Percentiles rank a stretch among this genome's conserved stretches.
phyloP scores from a whole-genome alignment of 2,888 invertebrate genomes.

The Euproctis similis region DNA sequence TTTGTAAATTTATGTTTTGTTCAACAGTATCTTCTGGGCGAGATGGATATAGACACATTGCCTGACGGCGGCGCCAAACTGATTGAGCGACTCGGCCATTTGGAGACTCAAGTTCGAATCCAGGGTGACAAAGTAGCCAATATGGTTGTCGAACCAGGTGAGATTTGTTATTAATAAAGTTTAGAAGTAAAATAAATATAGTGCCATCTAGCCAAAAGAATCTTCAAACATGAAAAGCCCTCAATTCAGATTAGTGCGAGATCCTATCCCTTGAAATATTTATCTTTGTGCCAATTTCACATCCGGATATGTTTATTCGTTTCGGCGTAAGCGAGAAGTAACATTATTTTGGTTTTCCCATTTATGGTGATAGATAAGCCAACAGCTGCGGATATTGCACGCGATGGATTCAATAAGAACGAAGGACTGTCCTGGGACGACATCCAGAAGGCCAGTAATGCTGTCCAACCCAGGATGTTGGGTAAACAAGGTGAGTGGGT shows the following conservation, averaged over 20 bases:
- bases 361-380: too few relatives aligned
- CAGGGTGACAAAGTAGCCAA: conserved; percentile 67
- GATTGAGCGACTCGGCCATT: conserved; percentile 52
- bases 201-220: too few relatives aligned
- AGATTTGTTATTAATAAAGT: too few relatives aligned
- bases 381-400: conserved; percentile 33
- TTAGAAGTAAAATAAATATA: too few relatives aligned
- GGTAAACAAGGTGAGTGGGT: conserved; percentile 63
- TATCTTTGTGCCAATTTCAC: too few relatives aligned
- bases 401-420: conserved; percentile 39
- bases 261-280: too few relatives aligned
- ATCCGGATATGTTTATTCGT: not conserved
- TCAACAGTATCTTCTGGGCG: conserved; percentile 46
- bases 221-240: too few relatives aligned
- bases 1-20: too few relatives aligned
- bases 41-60: conserved; percentile 58
- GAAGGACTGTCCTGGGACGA: conserved; percentile 69
- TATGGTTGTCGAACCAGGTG: conserved; percentile 64
- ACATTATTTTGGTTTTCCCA: not conserved
- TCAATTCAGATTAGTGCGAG: too few relatives aligned
- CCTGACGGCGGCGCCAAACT: conserved; percentile 81
- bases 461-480: conserved; percentile 74
- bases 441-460: conserved; percentile 65
- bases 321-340: not conserved
- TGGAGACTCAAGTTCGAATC: conserved; percentile 57